A percentile compares a stretch with the other conserved stretches of the same genome.
phyloP scores from a whole-genome alignment of 2,113 vertebrate species.

The Perccottus glenii region DNA sequence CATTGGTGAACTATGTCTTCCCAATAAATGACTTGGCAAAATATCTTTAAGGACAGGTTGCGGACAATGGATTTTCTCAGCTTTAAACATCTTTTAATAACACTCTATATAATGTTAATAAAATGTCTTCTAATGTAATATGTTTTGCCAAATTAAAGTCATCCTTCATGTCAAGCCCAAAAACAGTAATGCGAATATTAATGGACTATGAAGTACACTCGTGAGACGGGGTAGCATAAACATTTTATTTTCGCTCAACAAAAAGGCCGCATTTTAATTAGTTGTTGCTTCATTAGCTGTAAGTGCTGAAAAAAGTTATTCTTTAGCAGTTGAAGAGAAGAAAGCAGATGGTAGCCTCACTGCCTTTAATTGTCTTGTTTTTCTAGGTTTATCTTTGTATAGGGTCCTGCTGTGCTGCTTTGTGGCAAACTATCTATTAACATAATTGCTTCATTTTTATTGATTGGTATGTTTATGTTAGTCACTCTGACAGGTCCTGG shows the following conservation, averaged over 20 bases:
- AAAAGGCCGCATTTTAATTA: slow-evolving; percentile 44
- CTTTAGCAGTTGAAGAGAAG: slow-evolving; percentile 26
- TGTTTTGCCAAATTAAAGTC: slow-evolving; percentile 27
- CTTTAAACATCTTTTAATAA: background rate
- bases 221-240: slow-evolving; percentile 21
- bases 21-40: no score
- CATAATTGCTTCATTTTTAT: slow-evolving; percentile 33
- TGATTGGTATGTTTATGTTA: slow-evolving; percentile 23
- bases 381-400: slow-evolving; percentile 41
- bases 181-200: slow-evolving; percentile 38
- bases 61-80: background rate
- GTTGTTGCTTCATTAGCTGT: slow-evolving; percentile 55
- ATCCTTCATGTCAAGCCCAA: slow-evolving; percentile 29
- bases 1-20: no score
- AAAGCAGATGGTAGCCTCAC: slow-evolving; percentile 46
- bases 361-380: slow-evolving; percentile 51
- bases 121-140: background rate
- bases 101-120: background rate
- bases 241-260: slow-evolving; percentile 22
- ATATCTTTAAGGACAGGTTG: background rate
- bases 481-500: slow-evolving; percentile 26
- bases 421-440: slow-evolving; percentile 17
- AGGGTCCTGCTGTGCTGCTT: slow-evolving; percentile 31
- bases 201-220: slow-evolving; percentile 46
- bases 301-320: slow-evolving; percentile 32